Conservation (phyloP, 2,888 invertebrate species). For the Drosophila macrothrix region DNA sequence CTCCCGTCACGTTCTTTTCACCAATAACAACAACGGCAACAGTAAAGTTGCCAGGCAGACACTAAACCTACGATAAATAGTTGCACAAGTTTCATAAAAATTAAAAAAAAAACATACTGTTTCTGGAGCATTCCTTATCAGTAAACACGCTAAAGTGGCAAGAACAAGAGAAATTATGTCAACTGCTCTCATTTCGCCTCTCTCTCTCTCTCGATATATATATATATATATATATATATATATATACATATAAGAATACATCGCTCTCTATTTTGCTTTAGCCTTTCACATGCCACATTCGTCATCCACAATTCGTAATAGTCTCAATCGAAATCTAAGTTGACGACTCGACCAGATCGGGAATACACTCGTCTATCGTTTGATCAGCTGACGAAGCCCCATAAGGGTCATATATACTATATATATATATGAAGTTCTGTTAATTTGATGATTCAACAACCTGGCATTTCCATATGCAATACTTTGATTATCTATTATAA, state of each 20-base stretch:
- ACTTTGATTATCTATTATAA: constrained; percentile 6
- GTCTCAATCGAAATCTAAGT: constrained; percentile 16
- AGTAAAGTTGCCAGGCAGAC: constrained; percentile 11
- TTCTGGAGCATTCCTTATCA: constrained; percentile 46
- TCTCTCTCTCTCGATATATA: neutral
- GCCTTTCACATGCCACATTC: constrained; percentile 5
- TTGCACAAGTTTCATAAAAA: constrained; percentile 25
- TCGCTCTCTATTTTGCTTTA: neutral
- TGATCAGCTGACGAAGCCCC: constrained; percentile 49
- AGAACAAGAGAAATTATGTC: constrained; percentile 46
- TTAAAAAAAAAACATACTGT: neutral
- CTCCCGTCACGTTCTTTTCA: constrained; percentile 40
- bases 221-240: neutral
- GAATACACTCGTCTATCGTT: constrained; percentile 29
- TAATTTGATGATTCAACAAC: constrained; percentile 54
- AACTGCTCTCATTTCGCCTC: constrained; percentile 23
- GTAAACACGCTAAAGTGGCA: constrained; percentile 4
- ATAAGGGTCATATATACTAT: neutral
- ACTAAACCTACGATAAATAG: constrained; percentile 31
- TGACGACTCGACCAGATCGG: constrained; percentile 31
- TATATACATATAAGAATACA: neutral
- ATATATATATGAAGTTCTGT: neutral
- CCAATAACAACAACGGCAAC: constrained; percentile 12
- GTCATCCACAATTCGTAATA: constrained; percentile 22
- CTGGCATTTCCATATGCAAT: constrained; percentile 19